These are phyloP conservation scores for Tauraco erythrolophus DNA, from an alignment of 2,113 vertebrate species.

Conservation along the genomic window DNA sequence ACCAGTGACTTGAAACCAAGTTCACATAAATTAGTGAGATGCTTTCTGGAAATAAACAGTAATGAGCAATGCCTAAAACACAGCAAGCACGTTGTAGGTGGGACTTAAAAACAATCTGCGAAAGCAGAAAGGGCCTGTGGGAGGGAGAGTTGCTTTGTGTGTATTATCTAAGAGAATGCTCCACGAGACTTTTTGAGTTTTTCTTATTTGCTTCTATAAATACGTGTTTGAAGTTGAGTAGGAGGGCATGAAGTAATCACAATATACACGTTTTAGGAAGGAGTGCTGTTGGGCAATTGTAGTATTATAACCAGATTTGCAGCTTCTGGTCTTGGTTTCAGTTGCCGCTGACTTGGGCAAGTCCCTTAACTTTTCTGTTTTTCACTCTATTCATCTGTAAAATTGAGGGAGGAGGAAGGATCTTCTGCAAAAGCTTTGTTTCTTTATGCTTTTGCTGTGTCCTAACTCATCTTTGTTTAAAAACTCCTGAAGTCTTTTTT, in stretches of 20 bases:
- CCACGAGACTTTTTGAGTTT: background rate
- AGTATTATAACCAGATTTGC: background rate
- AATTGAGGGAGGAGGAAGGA: background rate
- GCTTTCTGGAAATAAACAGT: conserved; percentile 58
- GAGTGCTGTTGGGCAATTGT: background rate
- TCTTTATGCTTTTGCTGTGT: background rate
- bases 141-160: conserved; percentile 20
- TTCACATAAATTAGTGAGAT: conserved; percentile 65
- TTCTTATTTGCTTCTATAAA: conserved; percentile 56
- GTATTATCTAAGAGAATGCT: conserved; percentile 25
- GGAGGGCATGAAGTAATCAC: conserved; percentile 40
- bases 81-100: background rate
- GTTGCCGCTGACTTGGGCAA: background rate
- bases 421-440: background rate
- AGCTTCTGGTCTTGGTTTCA: conserved; percentile 11
- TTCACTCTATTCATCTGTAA: background rate
- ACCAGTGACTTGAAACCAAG: conserved; percentile 36
- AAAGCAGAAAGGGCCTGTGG: conserved; percentile 60
- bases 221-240: conserved; percentile 22
- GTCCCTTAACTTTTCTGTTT: conserved; percentile 10
- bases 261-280: conserved; percentile 1
- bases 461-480: background rate
- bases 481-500: background rate
- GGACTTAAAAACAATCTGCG: conserved; percentile 53
- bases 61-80: conserved; percentile 64